phyloP scores from a whole-genome alignment of 2,797 vertebrate genomes.

The Pipistrellus kuhlii region DNA sequence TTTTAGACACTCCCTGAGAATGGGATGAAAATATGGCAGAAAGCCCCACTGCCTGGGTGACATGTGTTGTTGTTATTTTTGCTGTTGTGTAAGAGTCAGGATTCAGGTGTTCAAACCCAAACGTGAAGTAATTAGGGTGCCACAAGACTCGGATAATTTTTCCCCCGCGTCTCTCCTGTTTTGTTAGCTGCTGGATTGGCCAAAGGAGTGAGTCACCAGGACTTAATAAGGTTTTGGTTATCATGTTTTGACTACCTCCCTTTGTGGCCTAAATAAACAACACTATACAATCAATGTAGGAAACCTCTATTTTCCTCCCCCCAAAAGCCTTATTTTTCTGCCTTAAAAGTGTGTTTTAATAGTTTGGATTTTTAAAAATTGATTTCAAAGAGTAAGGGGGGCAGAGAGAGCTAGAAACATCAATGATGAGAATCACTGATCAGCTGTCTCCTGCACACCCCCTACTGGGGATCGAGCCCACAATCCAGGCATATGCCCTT shows the following conservation, averaged over 20 bases:
- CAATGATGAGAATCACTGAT: too few species aligned
- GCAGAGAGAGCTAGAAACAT: too few species aligned
- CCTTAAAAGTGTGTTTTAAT: not conserved
- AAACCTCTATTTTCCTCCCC: not conserved
- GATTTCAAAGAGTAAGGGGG: too few species aligned
- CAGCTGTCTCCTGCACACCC: too few species aligned
- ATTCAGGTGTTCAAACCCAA: slow-evolving; percentile 35
- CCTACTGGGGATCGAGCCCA: too few species aligned
- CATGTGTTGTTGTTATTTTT: not conserved
- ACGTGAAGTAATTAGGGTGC: not conserved
- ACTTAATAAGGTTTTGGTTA: not conserved
- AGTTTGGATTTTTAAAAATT: too few species aligned
- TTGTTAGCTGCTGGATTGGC: not conserved
- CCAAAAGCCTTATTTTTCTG: not conserved
- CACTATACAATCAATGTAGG: not conserved
- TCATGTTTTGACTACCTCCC: not conserved
- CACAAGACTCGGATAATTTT: not conserved
- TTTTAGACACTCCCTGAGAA: not conserved
- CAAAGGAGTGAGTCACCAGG: not conserved
- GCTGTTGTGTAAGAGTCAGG: not conserved
- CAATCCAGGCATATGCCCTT: too few species aligned
- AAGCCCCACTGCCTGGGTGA: not conserved
- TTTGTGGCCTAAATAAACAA: slow-evolving; percentile 17
- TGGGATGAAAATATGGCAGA: not conserved
- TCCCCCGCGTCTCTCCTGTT: not conserved